phyloP scores from a whole-genome alignment of 1,140 invertebrate species.

The Leptinotarsa undecemlineata region DNA sequence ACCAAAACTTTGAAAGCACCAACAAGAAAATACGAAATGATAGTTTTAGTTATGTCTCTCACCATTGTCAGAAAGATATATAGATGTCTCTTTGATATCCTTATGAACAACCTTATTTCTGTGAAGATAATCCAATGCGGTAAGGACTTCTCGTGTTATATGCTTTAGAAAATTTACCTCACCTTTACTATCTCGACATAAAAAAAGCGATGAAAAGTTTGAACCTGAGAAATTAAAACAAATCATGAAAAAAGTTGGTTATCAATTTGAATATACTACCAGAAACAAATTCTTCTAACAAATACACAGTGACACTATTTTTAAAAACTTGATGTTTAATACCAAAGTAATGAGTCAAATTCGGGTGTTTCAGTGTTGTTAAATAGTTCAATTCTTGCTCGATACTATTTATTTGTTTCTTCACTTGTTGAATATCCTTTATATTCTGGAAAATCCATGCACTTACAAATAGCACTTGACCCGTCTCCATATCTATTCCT shows the following conservation, averaged over 20 bases:
- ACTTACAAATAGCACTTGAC: conserved; percentile 68
- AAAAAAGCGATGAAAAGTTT: conserved; percentile 51
- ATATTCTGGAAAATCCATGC: conserved; percentile 65
- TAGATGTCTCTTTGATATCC: conserved; percentile 68
- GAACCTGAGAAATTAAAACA: conserved; percentile 31
- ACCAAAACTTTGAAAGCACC: too few species aligned
- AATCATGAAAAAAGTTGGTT: background rate
- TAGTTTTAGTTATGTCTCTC: conserved; percentile 35
- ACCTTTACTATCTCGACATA: conserved; percentile 61
- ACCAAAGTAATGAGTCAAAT: conserved; percentile 74
- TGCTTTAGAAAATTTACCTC: conserved; percentile 65
- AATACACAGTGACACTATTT: conserved; percentile 62
- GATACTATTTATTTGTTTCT: conserved; percentile 65
- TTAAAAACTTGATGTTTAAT: conserved; percentile 65
- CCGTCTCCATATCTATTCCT: conserved; percentile 68
- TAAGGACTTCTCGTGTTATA: conserved; percentile 67
- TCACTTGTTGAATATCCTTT: conserved; percentile 54
- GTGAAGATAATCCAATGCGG: conserved; percentile 73
- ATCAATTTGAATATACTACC: conserved; percentile 48
- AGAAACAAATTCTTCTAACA: conserved; percentile 71
- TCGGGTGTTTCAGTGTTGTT: conserved; percentile 68
- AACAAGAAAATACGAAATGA: too few species aligned
- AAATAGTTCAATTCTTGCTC: conserved; percentile 75
- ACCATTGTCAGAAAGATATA: conserved; percentile 61
- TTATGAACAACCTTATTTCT: conserved; percentile 79